Base-by-base conservation (phyloP, 2,113 vertebrate species). In the Myotis lucifugus region DNA sequence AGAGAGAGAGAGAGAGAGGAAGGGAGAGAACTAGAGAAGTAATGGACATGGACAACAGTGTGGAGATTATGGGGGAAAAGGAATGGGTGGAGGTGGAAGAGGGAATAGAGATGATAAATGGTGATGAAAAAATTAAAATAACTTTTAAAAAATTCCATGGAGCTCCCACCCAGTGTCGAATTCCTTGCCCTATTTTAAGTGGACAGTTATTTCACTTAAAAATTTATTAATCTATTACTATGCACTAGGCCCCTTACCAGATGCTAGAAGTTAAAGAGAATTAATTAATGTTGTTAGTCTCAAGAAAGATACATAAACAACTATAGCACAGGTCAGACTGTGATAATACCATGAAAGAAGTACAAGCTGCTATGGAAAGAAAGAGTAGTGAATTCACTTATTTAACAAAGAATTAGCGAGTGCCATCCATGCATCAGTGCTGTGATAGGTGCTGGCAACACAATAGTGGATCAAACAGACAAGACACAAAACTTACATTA, bases 301-400 rank as follows among this genome's bases (percentile, higher is more conserved):
- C 59, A 82, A 95, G 40, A 59, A 92, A 90, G 27, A 64, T 64
- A 92, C 37, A 76, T 72, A 85, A 81, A 86, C 10, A 93, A 85
- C 6, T 61, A 40, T 3, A 94, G 37, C 56, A 67, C 11, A 90
- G 54, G 18, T 79, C 8, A 79, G 29, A 52, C 18, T 81, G 25
- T 67, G 34, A 83, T 59, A 42, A 92, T 88, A 5, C 27, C 84
- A 48, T 90, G 23, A 67, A 86, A 87, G 17, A 95, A 87, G 21
- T 83, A 87, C 5, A 79, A 69, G 7, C 5, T 64, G 3, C 5
- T 46, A 46, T 17, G 10, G n/a, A 84, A 78, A 32, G 25, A 73
- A 76, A 72, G 50, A 90, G 5, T 3, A 79, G 67, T 52, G 7
- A 1, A 52, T 77, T 82, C 14, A 85, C n/a, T 76, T 77, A 86